These are phyloP conservation scores for Metacarcinus magister DNA, from an alignment of 2,888 invertebrate species.

Conservation along the genomic window DNA sequence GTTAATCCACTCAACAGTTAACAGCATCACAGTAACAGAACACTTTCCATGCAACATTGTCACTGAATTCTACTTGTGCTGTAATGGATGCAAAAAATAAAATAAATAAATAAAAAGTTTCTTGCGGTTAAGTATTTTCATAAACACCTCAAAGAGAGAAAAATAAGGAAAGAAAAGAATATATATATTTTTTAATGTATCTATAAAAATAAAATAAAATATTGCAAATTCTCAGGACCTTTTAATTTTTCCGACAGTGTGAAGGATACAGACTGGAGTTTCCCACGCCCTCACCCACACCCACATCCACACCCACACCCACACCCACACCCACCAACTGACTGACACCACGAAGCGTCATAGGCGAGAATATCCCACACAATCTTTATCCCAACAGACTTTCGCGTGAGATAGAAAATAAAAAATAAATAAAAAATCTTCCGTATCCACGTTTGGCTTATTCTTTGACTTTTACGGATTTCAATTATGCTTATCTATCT, in stretches of 20 bases:
- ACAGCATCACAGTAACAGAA: too few species aligned
- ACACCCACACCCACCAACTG: background rate
- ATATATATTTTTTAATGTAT: background rate
- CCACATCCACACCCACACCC: background rate
- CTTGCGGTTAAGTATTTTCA: too few species aligned
- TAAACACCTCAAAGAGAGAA: too few species aligned
- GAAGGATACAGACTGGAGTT: background rate
- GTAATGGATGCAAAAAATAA: too few species aligned
- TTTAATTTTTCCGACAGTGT: background rate
- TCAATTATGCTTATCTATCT: background rate
- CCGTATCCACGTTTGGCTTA: background rate
- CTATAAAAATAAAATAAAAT: background rate
- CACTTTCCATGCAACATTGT: too few species aligned
- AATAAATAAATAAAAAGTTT: too few species aligned
- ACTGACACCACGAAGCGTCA: background rate
- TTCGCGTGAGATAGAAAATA: background rate
- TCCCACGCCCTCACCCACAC: background rate
- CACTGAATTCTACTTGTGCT: too few species aligned
- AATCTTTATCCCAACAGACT: constrained; percentile 26
- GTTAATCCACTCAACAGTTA: too few species aligned
- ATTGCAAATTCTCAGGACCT: background rate
- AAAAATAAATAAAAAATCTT: background rate
- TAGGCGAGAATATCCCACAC: background rate
- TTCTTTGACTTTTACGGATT: background rate
- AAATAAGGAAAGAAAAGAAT: background rate